A percentile compares a stretch with the other conserved stretches of the same genome.
Evolutionary conservation across 1,140 invertebrate species (phyloP).

Genomic region (Lepidurus arcticus): DNA sequence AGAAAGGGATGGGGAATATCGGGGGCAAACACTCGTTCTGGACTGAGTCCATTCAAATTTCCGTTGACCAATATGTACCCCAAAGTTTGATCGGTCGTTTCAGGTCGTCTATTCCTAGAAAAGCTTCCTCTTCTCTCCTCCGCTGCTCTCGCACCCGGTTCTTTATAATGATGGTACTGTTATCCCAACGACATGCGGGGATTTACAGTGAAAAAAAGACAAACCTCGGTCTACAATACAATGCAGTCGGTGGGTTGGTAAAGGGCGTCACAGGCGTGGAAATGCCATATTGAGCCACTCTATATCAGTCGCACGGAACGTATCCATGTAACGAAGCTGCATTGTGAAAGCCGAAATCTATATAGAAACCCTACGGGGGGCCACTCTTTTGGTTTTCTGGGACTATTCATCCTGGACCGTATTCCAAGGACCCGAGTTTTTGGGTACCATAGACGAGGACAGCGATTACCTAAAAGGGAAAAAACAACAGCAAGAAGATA

Average conservation of each 20-base stretch:
- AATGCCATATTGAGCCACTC: slow-evolving; percentile 3
- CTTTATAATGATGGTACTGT: neutral
- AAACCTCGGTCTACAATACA: too few relatives aligned
- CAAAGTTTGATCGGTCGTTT: neutral
- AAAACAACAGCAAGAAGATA: neutral
- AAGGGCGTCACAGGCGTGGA: neutral
- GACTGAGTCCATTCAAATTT: slow-evolving; percentile 1
- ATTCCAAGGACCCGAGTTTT: neutral
- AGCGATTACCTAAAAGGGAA: too few relatives aligned
- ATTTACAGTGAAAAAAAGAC: too few relatives aligned
- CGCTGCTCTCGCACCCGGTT: too few relatives aligned
- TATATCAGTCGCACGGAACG: neutral
- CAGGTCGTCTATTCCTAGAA: neutral
- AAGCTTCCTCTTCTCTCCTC: neutral
- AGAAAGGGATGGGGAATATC: neutral
- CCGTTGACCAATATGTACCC: slow-evolving; percentile 16
- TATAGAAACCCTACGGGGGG: neutral
- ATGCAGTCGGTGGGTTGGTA: too few relatives aligned
- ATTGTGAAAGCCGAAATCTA: neutral
- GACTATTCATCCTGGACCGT: neutral
- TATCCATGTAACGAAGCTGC: neutral
- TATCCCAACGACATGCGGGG: neutral
- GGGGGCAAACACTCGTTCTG: neutral
- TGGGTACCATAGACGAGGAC: neutral
- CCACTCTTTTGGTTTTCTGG: neutral